Evolutionary conservation across 2,888 invertebrate species (phyloP), one percentile per base, ranked within the genome.

Genomic region (Hemithea aestivaria): DNA sequence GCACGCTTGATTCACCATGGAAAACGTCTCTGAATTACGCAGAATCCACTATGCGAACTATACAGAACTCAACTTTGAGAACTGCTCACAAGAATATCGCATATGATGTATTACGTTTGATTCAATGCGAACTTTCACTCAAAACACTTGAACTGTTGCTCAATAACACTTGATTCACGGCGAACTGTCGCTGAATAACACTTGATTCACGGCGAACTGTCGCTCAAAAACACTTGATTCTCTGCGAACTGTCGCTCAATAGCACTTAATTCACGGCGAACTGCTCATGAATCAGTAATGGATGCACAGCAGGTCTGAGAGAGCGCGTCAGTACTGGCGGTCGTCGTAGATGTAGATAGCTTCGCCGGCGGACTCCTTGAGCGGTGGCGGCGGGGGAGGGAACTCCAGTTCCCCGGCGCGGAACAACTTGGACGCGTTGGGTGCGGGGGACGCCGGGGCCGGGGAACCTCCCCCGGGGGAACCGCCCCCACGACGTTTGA

Each of bases 281-380:
- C n/a, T n/a, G n/a, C n/a, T n/a, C n/a, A n/a, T n/a, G n/a, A n/a
- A n/a, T n/a, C n/a, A n/a, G n/a, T n/a, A n/a, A n/a, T n/a, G n/a
- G n/a, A n/a, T n/a, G n/a, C n/a, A 30, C 30, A 21, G 4, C 5
- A 4, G 2, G 16, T 16, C 16, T 5, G 3, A 16, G 16, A 16
- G 16, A 5, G n/a, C n/a, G n/a, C n/a, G 16, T 80, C 80, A 83
- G 57, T 85, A 85, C 62, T 80, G 83, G 47, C 78, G 78, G 53
- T 87, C 84, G 58, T 85, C 82, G 72, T 87, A 87, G 12, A 87
- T 85, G 62, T 87, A 87, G 54, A 91, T 91, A 27, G 91, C 91
- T 64, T 92, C 91, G 4, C 91, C 91, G 24, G 92, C 92, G 45
- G 92, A 89, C 58, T 91, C 91, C 66, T 91, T 91, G 56, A 67